Evolutionary conservation across 2,797 vertebrate genomes (phyloP).

Genomic region (Chromobotia macracanthus): DNA sequence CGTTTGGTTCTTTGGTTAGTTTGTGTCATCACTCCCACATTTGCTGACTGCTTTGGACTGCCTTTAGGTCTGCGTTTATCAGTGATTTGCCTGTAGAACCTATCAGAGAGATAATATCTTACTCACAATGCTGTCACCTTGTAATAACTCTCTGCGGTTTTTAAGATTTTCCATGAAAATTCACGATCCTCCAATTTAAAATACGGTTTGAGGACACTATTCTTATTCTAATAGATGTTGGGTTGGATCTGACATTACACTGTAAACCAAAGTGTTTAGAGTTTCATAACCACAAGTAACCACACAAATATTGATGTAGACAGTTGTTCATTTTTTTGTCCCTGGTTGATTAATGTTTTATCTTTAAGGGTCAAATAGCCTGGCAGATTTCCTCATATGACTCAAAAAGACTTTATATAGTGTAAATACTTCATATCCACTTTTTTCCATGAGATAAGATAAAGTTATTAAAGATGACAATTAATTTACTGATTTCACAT

Average conservation of each 20-base stretch:
- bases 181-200: not conserved
- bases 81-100: not conserved
- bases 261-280: conserved; percentile 6
- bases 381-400: not conserved
- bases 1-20: conserved; percentile 29
- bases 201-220: not conserved
- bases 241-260: not conserved
- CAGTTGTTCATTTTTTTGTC: conserved; percentile 10
- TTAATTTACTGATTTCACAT: not conserved
- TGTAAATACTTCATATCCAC: not conserved
- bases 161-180: not conserved
- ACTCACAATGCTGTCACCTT: conserved; percentile 3
- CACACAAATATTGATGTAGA: conserved; percentile 19
- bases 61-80: not conserved
- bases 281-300: not conserved
- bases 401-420: not conserved
- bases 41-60: conserved; percentile 1
- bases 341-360: not conserved
- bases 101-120: not conserved
- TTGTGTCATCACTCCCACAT: not conserved
- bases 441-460: not conserved
- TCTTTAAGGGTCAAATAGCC: not conserved
- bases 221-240: not conserved
- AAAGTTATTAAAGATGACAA: not conserved
- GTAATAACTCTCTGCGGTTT: not conserved